Evolutionary conservation across 2,113 vertebrate genomes (phyloP).

Genomic region (Xenopus laevis): DNA sequence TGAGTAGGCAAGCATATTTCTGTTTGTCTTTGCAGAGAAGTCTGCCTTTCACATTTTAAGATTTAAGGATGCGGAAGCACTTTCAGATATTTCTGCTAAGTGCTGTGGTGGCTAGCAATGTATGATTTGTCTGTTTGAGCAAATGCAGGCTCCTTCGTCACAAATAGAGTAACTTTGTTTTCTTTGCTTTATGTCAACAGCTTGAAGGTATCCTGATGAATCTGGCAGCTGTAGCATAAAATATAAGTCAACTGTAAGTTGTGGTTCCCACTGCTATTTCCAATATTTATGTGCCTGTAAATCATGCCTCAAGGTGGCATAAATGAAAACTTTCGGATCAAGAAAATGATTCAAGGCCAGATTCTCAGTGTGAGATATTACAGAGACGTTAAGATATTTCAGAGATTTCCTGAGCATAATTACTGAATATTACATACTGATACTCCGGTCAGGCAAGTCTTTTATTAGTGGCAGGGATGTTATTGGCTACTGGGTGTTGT

Average conservation of each 20-base stretch:
- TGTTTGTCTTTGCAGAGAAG: no score
- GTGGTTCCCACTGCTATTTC: not conserved
- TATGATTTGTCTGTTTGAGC: not conserved
- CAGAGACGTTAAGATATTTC: not conserved
- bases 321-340: not conserved
- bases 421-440: not conserved
- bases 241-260: not conserved
- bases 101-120: not conserved
- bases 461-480: no score
- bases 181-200: constrained; percentile 6
- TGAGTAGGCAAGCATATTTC: no score
- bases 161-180: not conserved
- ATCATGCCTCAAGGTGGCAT: not conserved
- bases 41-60: no score
- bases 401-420: not conserved
- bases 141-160: not conserved
- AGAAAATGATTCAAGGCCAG: not conserved
- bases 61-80: no score
- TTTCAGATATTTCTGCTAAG: not conserved
- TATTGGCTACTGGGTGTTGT: no score
- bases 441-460: no score
- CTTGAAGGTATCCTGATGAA: not conserved
- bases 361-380: not conserved
- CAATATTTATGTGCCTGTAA: not conserved
- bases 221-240: constrained; percentile 1